Conservation (phyloP, 2,797 vertebrate species). For the Melanotaenia maccullochi region DNA sequence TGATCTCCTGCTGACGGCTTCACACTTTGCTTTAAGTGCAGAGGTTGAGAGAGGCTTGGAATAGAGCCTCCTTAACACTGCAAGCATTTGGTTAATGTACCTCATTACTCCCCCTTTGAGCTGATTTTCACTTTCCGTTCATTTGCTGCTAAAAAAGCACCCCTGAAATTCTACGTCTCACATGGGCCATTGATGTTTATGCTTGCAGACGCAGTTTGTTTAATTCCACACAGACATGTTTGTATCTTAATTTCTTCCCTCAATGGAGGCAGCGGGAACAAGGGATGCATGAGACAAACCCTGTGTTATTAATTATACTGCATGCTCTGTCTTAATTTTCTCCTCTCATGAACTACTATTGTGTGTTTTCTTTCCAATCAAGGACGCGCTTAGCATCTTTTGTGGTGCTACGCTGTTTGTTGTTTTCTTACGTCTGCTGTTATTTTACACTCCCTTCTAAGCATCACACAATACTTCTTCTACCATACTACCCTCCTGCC, state of each 20-base stretch:
- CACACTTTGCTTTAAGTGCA: slow-evolving; percentile 63
- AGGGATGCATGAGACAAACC: slow-evolving; percentile 58
- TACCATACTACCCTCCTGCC: slow-evolving; percentile 41
- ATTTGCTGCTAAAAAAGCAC: slow-evolving; percentile 54
- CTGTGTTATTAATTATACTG: slow-evolving; percentile 66
- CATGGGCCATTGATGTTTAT: slow-evolving; percentile 71
- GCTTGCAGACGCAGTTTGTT: slow-evolving; percentile 71
- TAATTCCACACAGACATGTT: slow-evolving; percentile 67
- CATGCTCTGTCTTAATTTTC: slow-evolving; percentile 51
- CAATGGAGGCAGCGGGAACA: slow-evolving; percentile 43
- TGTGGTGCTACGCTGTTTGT: slow-evolving; percentile 28
- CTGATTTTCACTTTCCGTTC: slow-evolving; percentile 74
- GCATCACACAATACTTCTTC: slow-evolving; percentile 63
- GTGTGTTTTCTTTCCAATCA: slow-evolving; percentile 38
- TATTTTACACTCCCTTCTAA: slow-evolving; percentile 53
- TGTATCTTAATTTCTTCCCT: slow-evolving; percentile 66
- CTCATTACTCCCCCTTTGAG: slow-evolving; percentile 72
- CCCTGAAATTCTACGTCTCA: slow-evolving; percentile 67
- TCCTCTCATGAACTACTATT: slow-evolving; percentile 29
- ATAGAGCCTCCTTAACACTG: slow-evolving; percentile 68
- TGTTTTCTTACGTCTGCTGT: slow-evolving; percentile 47
- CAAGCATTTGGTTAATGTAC: slow-evolving; percentile 74
- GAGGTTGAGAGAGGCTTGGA: slow-evolving; percentile 49
- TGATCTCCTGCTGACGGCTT: slow-evolving; percentile 75
- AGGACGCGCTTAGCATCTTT: slow-evolving; percentile 26